Conservation (phyloP, 2,888 invertebrate species). For the Lepetodrilus schrolli region DNA sequence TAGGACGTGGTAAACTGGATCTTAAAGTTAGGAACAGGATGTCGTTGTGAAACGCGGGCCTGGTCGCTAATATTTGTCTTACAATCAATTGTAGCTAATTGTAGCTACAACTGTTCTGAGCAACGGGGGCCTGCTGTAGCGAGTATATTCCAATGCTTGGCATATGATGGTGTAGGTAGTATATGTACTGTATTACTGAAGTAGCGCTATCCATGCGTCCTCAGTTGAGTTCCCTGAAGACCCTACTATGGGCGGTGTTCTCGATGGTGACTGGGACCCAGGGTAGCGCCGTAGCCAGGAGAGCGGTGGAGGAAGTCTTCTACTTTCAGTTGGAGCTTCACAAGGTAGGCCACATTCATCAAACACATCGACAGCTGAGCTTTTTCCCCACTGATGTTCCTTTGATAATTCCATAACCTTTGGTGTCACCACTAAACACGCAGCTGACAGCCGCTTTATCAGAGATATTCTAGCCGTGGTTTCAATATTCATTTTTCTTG, state of each 20-base stretch:
- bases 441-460: constrained; percentile 7
- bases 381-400: no score
- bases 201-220: background rate
- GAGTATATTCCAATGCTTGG: no score
- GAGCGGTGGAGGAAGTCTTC: constrained; percentile 28
- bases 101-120: no score
- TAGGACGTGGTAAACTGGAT: no score
- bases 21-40: no score
- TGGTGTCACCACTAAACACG: background rate
- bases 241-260: constrained; percentile 3
- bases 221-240: background rate
- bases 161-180: no score
- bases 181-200: background rate
- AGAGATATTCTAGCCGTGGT: background rate
- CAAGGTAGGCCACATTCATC: constrained; percentile 20
- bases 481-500: constrained; percentile 20
- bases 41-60: no score
- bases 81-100: no score
- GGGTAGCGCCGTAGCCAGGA: background rate
- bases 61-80: no score
- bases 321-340: constrained; percentile 28
- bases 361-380: no score
- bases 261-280: background rate
- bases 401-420: no score
- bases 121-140: no score